Conservation (phyloP, 2,113 vertebrate species). For the Pitta sordida region DNA sequence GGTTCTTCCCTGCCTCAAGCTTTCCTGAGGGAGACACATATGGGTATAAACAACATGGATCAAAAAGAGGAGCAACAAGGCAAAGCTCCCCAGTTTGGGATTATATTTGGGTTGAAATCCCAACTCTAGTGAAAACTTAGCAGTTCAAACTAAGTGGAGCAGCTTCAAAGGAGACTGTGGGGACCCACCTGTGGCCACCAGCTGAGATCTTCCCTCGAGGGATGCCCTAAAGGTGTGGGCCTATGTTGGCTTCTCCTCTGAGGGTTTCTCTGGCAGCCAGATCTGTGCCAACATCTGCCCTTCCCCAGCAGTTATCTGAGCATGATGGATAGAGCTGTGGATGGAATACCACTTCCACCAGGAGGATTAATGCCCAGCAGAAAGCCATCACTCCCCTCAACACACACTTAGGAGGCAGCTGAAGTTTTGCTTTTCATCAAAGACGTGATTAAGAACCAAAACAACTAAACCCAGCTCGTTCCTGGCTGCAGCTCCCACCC, state of each 20-base stretch:
- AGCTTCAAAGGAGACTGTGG: not conserved
- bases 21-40: not conserved
- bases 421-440: not conserved
- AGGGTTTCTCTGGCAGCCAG: not conserved
- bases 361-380: not conserved
- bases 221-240: fast-evolving
- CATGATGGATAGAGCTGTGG: not conserved
- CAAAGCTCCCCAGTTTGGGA: not conserved
- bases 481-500: not conserved
- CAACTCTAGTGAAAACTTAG: not conserved
- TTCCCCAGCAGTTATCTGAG: not conserved
- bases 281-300: not conserved
- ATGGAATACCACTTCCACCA: not conserved
- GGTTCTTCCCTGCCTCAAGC: not conserved
- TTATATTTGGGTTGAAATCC: not conserved
- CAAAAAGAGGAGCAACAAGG: not conserved
- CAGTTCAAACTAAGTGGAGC: not conserved
- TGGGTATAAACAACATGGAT: not conserved
- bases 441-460: not conserved
- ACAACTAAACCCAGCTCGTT: not conserved
- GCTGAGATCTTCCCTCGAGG: not conserved
- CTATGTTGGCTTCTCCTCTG: fast-evolving
- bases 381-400: not conserved
- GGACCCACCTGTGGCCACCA: not conserved
- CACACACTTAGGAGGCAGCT: not conserved